Conservation (phyloP, 2,797 vertebrate genomes). For the Vipera ursinii region DNA sequence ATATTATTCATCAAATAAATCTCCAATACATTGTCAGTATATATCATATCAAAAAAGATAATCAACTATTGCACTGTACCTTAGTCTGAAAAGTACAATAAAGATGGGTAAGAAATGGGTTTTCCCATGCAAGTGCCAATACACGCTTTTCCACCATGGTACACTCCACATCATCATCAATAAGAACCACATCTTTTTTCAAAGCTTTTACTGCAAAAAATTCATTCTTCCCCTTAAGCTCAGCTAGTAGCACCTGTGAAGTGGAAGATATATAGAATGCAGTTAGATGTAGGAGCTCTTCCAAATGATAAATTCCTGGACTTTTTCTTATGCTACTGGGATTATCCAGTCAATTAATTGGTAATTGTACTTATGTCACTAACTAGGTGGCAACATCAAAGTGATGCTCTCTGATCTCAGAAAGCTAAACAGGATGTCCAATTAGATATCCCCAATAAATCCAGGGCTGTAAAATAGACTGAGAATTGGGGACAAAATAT, state of each 20-base stretch:
- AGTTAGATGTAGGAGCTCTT: neutral
- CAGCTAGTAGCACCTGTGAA: slow-evolving; percentile 87
- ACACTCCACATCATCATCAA: slow-evolving; percentile 96
- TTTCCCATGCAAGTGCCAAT: slow-evolving; percentile 90
- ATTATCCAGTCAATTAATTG: neutral
- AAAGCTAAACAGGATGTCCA: neutral
- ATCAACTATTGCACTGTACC: slow-evolving; percentile 64
- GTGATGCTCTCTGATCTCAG: neutral
- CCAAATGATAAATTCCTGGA: neutral
- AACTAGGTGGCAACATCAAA: neutral
- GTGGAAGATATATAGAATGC: accelerated
- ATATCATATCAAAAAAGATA: neutral
- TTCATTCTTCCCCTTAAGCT: slow-evolving; percentile 85
- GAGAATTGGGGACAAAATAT: neutral
- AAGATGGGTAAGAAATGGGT: slow-evolving; percentile 94
- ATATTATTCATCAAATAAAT: neutral
- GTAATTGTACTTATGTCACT: neutral
- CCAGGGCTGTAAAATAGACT: neutral
- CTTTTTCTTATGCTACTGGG: neutral
- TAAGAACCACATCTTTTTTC: slow-evolving; percentile 96
- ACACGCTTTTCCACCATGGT: slow-evolving; percentile 98
- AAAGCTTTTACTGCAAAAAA: slow-evolving; percentile 93
- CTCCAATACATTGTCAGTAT: neutral
- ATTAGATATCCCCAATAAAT: neutral
- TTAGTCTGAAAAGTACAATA: slow-evolving; percentile 94